A percentile compares a stretch with the other conserved stretches of the same genome.
These are phyloP conservation scores for Rutpela maculata DNA, from an alignment of 2,888 invertebrate genomes.

Conservation along the genomic window DNA sequence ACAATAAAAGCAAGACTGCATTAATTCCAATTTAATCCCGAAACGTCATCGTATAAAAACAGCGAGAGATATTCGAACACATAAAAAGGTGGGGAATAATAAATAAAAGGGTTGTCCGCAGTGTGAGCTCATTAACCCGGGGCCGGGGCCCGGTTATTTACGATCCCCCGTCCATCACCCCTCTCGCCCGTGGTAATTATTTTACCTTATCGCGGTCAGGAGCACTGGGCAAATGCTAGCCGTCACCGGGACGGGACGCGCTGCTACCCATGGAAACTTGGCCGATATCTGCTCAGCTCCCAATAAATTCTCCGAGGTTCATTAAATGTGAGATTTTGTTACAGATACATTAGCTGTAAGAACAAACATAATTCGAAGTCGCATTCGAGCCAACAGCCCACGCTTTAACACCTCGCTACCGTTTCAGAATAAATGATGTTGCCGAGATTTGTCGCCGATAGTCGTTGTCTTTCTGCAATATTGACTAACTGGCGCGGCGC, in stretches of 20 bases:
- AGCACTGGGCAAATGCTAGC: slow-evolving; percentile 45
- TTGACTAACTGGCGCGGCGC: background rate
- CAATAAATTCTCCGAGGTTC: slow-evolving; percentile 67
- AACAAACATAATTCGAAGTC: slow-evolving; percentile 70
- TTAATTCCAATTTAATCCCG: slow-evolving; percentile 65
- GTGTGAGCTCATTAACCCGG: slow-evolving; percentile 68
- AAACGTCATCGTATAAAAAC: slow-evolving; percentile 62
- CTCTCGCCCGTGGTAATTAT: slow-evolving; percentile 63
- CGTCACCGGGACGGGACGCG: slow-evolving; percentile 29
- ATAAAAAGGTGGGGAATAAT: slow-evolving; percentile 47
- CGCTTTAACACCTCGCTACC: slow-evolving; percentile 70
- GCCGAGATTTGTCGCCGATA: slow-evolving; percentile 31
- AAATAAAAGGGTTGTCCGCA: slow-evolving; percentile 68
- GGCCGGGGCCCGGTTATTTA: slow-evolving; percentile 65
- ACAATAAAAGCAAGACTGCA: slow-evolving; percentile 55
- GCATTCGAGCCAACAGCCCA: slow-evolving; percentile 67
- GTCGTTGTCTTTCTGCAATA: background rate
- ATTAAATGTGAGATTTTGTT: slow-evolving; percentile 71
- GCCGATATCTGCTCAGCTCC: slow-evolving; percentile 62
- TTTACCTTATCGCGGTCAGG: slow-evolving; percentile 63
- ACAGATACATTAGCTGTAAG: slow-evolving; percentile 71
- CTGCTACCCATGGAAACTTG: slow-evolving; percentile 37
- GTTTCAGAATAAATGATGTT: slow-evolving; percentile 50
- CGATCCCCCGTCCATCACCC: slow-evolving; percentile 58
- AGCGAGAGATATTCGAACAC: slow-evolving; percentile 37